A percentile compares a stretch with the other conserved stretches of the same genome.
These are phyloP conservation scores for Idris sp. DNA, from an alignment of 1,140 invertebrate species.

Conservation along the genomic window DNA sequence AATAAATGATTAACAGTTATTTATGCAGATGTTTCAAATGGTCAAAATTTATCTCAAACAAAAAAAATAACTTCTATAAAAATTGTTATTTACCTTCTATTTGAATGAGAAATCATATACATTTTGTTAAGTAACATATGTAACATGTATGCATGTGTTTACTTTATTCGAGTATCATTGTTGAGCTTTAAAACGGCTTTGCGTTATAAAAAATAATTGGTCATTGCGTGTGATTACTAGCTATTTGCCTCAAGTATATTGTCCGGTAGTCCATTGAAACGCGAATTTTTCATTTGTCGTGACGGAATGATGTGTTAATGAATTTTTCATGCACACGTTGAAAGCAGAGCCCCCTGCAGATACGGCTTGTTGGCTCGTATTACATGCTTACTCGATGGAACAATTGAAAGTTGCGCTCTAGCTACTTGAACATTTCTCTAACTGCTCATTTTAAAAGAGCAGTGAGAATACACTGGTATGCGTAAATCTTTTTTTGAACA, in stretches of 20 bases:
- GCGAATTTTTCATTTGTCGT: conserved; percentile 62
- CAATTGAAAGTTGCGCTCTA: conserved; percentile 68
- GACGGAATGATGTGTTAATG: conserved; percentile 69
- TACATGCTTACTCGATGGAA: conserved; percentile 76
- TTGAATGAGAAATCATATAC: too few species aligned
- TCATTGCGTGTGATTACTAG: conserved; percentile 12
- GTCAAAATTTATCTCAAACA: too few species aligned
- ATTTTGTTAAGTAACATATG: too few species aligned
- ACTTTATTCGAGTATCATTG: too few species aligned
- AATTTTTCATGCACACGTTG: conserved; percentile 74
- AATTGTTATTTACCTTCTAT: too few species aligned
- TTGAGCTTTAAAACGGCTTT: too few species aligned
- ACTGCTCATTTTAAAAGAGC: conserved; percentile 35
- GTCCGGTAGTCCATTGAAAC: conserved; percentile 15
- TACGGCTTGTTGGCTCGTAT: conserved; percentile 75
- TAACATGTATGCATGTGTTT: too few species aligned
- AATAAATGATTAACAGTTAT: too few species aligned
- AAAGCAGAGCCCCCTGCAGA: conserved; percentile 66
- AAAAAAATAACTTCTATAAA: too few species aligned
- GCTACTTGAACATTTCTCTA: conserved; percentile 52
- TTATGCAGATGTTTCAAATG: too few species aligned
- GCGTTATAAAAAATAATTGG: not conserved
- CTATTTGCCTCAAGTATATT: conserved; percentile 40
- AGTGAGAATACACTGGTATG: conserved; percentile 35
- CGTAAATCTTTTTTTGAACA: conserved; percentile 21